phyloP scores from a whole-genome alignment of 1,140 invertebrate genomes.

The Drosophila pruinosa region DNA sequence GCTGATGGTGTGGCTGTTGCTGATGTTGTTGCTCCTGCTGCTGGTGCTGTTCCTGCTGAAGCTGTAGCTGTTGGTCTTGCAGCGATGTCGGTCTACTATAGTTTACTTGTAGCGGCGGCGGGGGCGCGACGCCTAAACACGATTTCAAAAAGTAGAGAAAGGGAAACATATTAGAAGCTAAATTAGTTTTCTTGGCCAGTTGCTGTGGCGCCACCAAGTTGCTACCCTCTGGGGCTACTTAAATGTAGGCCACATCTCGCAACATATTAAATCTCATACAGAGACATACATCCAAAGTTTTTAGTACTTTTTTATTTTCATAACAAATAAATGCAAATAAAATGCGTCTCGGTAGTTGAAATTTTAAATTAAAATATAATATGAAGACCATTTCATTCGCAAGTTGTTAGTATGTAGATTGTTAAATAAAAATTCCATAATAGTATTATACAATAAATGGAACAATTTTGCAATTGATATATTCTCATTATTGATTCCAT shows the following conservation, averaged over 20 bases:
- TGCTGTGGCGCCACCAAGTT: conserved; percentile 17
- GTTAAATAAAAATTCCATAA: not conserved
- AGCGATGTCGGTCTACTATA: conserved; percentile 83
- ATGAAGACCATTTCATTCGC: not conserved
- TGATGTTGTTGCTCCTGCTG: conserved; percentile 83
- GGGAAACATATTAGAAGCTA: conserved; percentile 20
- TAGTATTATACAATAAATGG: not conserved
- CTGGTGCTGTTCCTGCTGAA: conserved; percentile 76
- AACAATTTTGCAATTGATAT: no score
- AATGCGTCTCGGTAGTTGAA: not conserved
- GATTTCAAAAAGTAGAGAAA: conserved; percentile 20
- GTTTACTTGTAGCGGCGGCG: conserved; percentile 86
- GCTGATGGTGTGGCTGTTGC: conserved; percentile 76
- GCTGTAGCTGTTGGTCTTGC: conserved; percentile 84
- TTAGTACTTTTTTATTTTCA: conserved; percentile 20
- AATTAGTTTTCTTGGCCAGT: conserved; percentile 17
- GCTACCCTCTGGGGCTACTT: not conserved
- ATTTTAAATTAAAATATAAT: not conserved
- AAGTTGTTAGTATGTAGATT: not conserved
- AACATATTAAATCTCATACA: not conserved
- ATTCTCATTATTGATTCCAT: no score
- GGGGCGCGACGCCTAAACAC: conserved; percentile 86
- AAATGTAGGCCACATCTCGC: conserved; percentile 6
- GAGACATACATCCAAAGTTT: conserved; percentile 6
- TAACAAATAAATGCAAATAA: conserved; percentile 17